Conservation (phyloP, 2,113 vertebrate species). For the Neomonachus schauinslandi region DNA sequence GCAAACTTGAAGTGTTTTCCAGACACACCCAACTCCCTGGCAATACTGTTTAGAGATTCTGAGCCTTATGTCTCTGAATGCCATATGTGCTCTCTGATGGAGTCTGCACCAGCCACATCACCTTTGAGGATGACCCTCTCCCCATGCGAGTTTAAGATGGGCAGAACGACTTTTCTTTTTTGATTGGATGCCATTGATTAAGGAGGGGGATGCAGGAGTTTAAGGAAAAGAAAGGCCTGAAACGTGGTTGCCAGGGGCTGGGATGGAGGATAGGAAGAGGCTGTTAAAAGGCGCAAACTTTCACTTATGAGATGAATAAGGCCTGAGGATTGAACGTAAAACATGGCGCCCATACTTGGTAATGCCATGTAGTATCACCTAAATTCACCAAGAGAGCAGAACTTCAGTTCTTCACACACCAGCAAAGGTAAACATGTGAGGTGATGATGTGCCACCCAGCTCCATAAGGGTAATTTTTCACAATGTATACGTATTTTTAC, state of each 20-base stretch:
- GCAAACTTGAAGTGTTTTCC: not conserved
- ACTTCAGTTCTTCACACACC: not conserved
- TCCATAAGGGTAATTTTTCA: not conserved
- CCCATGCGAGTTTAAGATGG: accelerated
- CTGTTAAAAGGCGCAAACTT: not conserved
- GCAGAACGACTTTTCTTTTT: not conserved
- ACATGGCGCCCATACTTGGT: not conserved
- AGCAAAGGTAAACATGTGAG: not conserved
- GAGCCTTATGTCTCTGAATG: accelerated
- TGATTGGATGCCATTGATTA: accelerated
- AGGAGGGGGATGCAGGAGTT: not conserved
- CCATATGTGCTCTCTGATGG: accelerated
- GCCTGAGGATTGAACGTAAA: not conserved
- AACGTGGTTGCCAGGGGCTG: accelerated
- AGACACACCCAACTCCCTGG: accelerated
- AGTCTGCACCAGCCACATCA: no score
- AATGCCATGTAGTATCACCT: accelerated
- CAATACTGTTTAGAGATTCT: accelerated
- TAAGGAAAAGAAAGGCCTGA: not conserved
- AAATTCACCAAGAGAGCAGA: not conserved
- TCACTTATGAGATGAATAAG: not conserved
- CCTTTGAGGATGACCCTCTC: not conserved
- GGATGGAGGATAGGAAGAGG: not conserved
- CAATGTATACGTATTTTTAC: accelerated
- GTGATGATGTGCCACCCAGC: no score